A percentile compares a stretch with the other conserved stretches of the same genome.
These are phyloP conservation scores for Idaea biselata DNA, from an alignment of 2,888 invertebrate species.

Conservation along the genomic window DNA sequence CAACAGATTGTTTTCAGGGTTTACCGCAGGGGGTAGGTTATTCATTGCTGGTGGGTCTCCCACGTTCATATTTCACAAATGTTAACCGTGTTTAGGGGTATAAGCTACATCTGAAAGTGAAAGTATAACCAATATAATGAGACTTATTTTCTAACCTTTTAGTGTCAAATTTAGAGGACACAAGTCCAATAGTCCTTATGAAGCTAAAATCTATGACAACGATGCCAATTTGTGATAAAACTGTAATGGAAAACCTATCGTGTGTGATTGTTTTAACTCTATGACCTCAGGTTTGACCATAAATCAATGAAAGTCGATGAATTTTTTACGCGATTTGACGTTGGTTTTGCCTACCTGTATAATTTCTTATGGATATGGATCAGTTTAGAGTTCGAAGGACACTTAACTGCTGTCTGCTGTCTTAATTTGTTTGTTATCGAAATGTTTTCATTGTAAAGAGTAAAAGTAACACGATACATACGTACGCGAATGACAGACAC, in stretches of 20 bases:
- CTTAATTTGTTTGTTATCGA: constrained; percentile 13
- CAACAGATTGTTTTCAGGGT: constrained; percentile 75
- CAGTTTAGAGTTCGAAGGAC: constrained; percentile 5
- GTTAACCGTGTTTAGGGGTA: constrained; percentile 9
- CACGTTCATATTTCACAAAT: constrained; percentile 52
- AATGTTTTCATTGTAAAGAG: constrained; percentile 47
- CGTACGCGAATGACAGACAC: constrained; percentile 56
- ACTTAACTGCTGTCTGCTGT: constrained; percentile 5
- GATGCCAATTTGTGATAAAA: background rate
- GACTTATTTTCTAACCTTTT: constrained; percentile 39
- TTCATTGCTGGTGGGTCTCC: constrained; percentile 63
- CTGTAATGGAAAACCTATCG: background rate
- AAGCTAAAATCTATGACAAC: constrained; percentile 15
- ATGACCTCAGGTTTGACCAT: constrained; percentile 10
- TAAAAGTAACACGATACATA: constrained; percentile 60
- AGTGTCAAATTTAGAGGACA: constrained; percentile 56
- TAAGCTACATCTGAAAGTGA: constrained; percentile 53
- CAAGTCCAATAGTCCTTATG: constrained; percentile 31
- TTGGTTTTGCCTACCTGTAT: background rate
- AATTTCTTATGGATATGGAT: background rate
- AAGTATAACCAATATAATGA: constrained; percentile 32
- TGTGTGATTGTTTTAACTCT: background rate
- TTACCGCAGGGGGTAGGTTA: constrained; percentile 72
- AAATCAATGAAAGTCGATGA: constrained; percentile 18
- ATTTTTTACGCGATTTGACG: constrained; percentile 8